Percentiles rank a stretch among this genome's conserved stretches.
These are phyloP conservation scores for Origma solitaria DNA, from an alignment of 2,113 vertebrate species.

Conservation along the genomic window DNA sequence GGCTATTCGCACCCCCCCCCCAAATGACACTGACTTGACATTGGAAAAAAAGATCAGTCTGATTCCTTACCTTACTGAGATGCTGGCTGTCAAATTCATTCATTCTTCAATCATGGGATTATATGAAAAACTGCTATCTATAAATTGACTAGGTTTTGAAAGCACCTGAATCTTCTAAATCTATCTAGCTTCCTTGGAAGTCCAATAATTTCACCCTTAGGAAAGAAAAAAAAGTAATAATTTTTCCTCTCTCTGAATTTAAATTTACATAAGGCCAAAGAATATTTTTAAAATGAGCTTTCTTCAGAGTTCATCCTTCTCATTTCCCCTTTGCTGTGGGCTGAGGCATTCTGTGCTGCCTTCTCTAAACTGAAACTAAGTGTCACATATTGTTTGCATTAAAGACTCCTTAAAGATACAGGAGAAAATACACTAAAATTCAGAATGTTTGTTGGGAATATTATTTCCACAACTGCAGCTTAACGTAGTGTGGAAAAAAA, in stretches of 20 bases:
- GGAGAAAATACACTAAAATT: neutral
- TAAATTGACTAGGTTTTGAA: constrained; percentile 25
- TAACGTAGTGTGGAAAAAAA: neutral
- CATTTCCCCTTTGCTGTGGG: neutral
- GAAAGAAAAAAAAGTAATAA: neutral
- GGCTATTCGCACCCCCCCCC: neutral
- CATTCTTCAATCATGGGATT: constrained; percentile 11
- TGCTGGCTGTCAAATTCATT: neutral
- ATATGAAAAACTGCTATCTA: constrained; percentile 19
- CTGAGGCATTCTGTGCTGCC: neutral
- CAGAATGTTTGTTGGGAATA: neutral
- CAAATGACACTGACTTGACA: neutral
- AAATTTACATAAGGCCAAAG: constrained; percentile 2
- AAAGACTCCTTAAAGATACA: neutral
- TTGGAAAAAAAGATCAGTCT: neutral
- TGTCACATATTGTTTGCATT: neutral
- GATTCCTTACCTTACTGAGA: neutral
- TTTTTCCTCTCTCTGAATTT: neutral
- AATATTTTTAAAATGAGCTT: neutral
- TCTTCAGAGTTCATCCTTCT: neutral
- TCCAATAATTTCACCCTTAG: constrained; percentile 6
- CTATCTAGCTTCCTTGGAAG: neutral
- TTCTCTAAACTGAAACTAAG: neutral
- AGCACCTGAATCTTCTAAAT: neutral
- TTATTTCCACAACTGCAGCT: neutral